Conservation (phyloP, 2,797 vertebrate genomes). For the Champsocephalus esox region DNA sequence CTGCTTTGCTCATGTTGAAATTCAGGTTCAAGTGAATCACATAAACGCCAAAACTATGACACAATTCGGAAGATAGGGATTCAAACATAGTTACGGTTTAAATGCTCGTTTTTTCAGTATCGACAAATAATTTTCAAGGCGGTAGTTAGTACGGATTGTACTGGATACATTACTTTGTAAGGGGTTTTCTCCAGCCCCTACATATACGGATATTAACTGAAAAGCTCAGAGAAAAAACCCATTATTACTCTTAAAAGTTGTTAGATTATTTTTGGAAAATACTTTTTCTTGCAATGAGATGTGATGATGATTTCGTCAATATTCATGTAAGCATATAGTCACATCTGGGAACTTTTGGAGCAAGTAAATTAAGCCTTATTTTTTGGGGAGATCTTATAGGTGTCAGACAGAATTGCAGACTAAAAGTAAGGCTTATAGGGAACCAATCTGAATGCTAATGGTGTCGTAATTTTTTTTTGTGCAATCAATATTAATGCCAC, state of each 20-base stretch:
- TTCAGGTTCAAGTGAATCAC: neutral
- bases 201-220: constrained; percentile 1
- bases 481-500: too few relatives aligned
- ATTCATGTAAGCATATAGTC: too few relatives aligned
- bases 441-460: too few relatives aligned
- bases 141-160: neutral
- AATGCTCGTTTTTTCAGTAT: neutral
- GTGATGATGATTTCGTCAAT: too few relatives aligned
- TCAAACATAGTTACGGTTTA: neutral
- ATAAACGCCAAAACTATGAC: neutral
- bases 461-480: too few relatives aligned
- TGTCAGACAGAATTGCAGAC: too few relatives aligned
- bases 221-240: constrained; percentile 23
- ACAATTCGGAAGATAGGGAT: neutral
- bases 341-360: too few relatives aligned
- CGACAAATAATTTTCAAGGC: neutral
- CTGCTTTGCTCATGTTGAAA: neutral
- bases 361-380: too few relatives aligned
- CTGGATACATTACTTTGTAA: neutral
- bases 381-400: too few relatives aligned
- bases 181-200: neutral
- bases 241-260: constrained; percentile 5
- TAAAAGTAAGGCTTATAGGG: too few relatives aligned
- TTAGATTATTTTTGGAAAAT: too few relatives aligned
- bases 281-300: too few relatives aligned